phyloP scores from a whole-genome alignment of 2,888 invertebrate genomes.

The Orthonevra nobilis region DNA sequence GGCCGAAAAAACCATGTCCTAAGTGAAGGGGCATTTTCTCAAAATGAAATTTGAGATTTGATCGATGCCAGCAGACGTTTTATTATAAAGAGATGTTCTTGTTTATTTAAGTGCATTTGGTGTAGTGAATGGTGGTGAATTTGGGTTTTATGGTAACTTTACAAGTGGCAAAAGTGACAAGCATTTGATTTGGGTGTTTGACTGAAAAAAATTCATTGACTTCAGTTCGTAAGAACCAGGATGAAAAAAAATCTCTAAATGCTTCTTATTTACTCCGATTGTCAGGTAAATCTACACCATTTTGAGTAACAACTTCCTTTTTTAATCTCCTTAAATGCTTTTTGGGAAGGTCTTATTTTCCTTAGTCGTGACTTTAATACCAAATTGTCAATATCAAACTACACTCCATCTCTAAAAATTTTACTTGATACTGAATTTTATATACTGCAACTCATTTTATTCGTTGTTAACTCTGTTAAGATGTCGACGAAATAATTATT shows the following conservation, averaged over 20 bases:
- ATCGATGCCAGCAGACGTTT: constrained; percentile 1
- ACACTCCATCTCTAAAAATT: constrained; percentile 13
- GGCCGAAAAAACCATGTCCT: background rate
- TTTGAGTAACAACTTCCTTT: constrained; percentile 2
- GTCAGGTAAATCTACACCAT: background rate
- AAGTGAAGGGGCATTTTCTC: constrained; percentile 1
- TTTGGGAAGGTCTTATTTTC: constrained; percentile 6
- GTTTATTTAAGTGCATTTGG: background rate
- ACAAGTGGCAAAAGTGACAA: background rate
- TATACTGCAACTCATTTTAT: constrained; percentile 8
- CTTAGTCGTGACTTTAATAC: constrained; percentile 1
- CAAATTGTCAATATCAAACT: constrained; percentile 3
- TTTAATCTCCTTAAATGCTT: constrained; percentile 20
- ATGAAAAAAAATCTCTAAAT: constrained; percentile 8
- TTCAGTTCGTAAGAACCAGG: background rate
- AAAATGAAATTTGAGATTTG: constrained; percentile 8
- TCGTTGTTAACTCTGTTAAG: background rate
- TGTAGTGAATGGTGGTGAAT: background rate
- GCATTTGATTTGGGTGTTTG: background rate
- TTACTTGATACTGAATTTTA: constrained; percentile 10
- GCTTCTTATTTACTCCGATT: constrained; percentile 1
- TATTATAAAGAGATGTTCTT: background rate
- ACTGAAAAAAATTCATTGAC: background rate
- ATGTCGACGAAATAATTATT: constrained; percentile 10
- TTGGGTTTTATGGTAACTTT: background rate